A percentile compares a stretch with the other conserved stretches of the same genome.
phyloP scores from a whole-genome alignment of 2,113 vertebrate species.

The Elaphurus davidianus region DNA sequence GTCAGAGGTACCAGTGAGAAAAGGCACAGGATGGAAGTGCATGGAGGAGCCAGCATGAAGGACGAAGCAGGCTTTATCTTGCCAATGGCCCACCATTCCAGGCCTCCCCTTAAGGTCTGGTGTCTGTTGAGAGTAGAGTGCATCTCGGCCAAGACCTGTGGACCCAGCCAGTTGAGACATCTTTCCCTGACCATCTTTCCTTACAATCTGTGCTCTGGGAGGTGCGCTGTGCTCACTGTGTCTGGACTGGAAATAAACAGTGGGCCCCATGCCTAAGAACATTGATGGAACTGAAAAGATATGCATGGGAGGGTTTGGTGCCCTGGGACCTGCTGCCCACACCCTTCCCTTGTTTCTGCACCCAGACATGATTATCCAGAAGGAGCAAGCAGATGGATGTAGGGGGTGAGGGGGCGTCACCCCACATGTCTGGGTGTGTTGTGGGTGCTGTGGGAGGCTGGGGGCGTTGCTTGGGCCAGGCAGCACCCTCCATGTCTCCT shows the following conservation, averaged over 20 bases:
- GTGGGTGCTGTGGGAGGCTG: neutral
- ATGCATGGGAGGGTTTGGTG: neutral
- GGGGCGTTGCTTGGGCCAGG: neutral
- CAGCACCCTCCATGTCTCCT: constrained; percentile 19
- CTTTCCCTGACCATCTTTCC: neutral
- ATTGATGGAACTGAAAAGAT: neutral
- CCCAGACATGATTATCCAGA: neutral
- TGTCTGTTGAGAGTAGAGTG: neutral
- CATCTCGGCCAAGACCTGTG: neutral
- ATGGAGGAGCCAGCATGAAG: neutral
- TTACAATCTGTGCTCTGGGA: neutral
- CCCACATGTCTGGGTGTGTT: fast-evolving
- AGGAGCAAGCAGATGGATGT: neutral
- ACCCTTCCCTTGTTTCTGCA: neutral
- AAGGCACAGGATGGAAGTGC: neutral
- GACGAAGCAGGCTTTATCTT: neutral
- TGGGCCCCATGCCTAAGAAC: neutral
- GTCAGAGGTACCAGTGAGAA: neutral
- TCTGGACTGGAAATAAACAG: neutral
- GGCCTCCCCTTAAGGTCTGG: neutral
- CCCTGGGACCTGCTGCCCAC: neutral
- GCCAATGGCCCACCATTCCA: neutral
- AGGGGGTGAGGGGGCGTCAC: neutral
- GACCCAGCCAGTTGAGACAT: neutral
- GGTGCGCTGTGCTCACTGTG: neutral